Percentiles rank a stretch among this genome's conserved stretches.
Conservation (phyloP, 2,888 invertebrate genomes). For the Ormyrus pomaceus region DNA sequence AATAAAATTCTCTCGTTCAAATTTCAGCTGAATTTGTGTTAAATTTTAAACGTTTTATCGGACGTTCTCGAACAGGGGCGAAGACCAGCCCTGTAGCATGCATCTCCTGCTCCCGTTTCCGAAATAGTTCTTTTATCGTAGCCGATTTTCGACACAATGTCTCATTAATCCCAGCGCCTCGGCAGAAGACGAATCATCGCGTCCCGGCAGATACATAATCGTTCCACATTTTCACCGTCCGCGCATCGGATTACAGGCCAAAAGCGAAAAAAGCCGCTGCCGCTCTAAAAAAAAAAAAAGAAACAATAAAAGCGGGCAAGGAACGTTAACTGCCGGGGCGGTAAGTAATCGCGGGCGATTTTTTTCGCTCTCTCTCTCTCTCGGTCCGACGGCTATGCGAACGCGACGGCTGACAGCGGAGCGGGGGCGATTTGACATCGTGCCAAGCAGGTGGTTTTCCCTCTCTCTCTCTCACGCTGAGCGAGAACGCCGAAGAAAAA, state of each 20-base stretch:
- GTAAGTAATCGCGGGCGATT: constrained; percentile 29
- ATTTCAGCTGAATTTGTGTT: no score
- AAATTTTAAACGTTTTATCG: no score
- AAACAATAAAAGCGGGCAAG: background rate
- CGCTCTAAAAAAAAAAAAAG: background rate
- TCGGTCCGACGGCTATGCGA: constrained; percentile 15
- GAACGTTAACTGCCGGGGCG: background rate
- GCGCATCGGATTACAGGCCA: constrained; percentile 11
- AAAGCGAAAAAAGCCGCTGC: background rate
- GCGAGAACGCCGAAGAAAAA: constrained; percentile 60
- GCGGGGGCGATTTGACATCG: constrained; percentile 62
- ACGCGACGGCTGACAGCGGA: background rate
- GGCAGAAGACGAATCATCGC: background rate
- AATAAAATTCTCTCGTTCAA: no score
- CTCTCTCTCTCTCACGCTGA: constrained; percentile 1
- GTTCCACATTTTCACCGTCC: background rate
- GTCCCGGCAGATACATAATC: background rate
- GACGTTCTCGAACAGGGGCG: no score
- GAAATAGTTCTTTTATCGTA: no score
- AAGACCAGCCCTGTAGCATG: no score
- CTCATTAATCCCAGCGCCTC: background rate
- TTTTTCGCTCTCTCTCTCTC: background rate
- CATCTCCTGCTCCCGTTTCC: no score
- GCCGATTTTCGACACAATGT: no score
- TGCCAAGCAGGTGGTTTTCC: constrained; percentile 74